Percentiles rank a stretch among this genome's conserved stretches.
Evolutionary conservation across 2,797 vertebrate species (phyloP).

Genomic region (Spea hammondii): DNA sequence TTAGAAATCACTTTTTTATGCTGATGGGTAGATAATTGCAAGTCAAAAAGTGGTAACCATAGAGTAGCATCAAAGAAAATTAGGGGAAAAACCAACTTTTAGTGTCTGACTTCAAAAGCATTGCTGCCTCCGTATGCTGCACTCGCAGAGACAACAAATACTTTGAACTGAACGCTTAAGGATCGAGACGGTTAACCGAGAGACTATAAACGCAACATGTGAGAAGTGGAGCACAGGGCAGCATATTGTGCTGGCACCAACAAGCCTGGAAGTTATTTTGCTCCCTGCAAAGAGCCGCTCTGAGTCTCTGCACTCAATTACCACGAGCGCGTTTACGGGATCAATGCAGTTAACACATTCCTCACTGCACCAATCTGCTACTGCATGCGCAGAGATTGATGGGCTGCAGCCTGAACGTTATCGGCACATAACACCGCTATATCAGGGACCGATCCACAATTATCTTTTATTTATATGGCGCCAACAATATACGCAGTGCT

Average conservation of each 20-base stretch:
- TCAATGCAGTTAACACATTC: conserved; percentile 34
- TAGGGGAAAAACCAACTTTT: conserved; percentile 28
- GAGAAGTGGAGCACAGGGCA: neutral
- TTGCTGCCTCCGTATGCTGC: conserved; percentile 23
- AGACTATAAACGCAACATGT: conserved; percentile 40
- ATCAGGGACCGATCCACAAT: too few species aligned
- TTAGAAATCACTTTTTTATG: too few species aligned
- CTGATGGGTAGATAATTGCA: neutral
- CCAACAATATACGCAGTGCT: too few species aligned
- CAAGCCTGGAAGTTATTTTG: conserved; percentile 41
- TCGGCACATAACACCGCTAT: too few species aligned
- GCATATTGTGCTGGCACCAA: conserved; percentile 40
- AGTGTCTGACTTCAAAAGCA: conserved; percentile 46
- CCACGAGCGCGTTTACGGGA: conserved; percentile 22
- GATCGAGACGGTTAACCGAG: conserved; percentile 38
- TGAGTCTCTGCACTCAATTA: conserved; percentile 44
- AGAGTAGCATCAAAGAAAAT: conserved; percentile 20
- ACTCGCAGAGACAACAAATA: conserved; percentile 19
- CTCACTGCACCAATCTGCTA: neutral
- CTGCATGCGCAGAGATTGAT: neutral
- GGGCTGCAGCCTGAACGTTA: neutral
- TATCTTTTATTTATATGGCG: too few species aligned
- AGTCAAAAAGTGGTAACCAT: conserved; percentile 18
- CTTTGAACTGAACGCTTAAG: conserved; percentile 43
- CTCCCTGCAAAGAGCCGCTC: conserved; percentile 42